These are phyloP conservation scores for Menura novaehollandiae DNA, from an alignment of 2,113 vertebrate genomes.

Conservation along the genomic window DNA sequence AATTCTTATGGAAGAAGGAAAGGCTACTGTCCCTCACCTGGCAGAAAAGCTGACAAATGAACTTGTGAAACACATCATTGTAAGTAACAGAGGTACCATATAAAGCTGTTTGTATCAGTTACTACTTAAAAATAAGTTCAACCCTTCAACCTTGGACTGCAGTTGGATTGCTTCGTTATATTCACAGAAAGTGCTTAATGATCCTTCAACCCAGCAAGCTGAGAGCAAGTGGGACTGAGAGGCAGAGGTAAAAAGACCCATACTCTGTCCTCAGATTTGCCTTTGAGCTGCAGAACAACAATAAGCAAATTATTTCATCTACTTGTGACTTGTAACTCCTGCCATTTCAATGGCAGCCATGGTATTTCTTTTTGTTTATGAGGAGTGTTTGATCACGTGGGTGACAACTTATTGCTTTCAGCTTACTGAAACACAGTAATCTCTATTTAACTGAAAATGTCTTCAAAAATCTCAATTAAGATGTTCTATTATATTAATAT, in stretches of 20 bases:
- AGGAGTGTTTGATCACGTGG: neutral
- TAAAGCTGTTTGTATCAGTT: neutral
- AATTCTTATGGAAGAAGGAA: conserved; percentile 39
- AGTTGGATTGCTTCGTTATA: neutral
- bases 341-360: neutral
- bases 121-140: neutral
- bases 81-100: conserved; percentile 22
- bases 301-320: neutral
- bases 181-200: neutral
- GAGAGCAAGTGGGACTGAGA: neutral
- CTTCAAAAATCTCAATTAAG: neutral
- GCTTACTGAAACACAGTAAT: neutral
- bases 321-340: neutral
- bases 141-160: neutral
- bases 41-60: conserved; percentile 68
- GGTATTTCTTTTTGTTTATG: neutral
- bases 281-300: neutral
- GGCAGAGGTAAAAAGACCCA: neutral
- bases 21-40: conserved; percentile 62
- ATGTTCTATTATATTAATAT: neutral
- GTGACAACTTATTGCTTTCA: neutral
- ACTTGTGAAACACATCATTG: conserved; percentile 66
- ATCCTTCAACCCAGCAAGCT: neutral
- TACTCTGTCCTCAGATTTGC: neutral
- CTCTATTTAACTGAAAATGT: neutral